Evolutionary conservation across 64 coral and sea anemone species (phyloP).

Genomic region (Porites lutea): DNA sequence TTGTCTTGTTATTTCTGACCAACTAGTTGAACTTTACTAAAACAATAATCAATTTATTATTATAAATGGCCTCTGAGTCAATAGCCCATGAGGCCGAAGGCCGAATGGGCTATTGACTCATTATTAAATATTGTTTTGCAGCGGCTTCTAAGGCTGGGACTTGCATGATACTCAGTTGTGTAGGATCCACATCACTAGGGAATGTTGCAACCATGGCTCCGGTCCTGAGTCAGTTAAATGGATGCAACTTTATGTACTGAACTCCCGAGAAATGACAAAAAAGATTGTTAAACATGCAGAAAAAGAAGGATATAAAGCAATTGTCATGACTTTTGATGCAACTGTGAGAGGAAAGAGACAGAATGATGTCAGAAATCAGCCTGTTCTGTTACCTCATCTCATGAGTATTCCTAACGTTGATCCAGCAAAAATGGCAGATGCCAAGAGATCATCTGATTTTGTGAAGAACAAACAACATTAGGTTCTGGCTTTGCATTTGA

Average conservation of each 20-base stretch:
- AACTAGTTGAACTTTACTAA: no score
- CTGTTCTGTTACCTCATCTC: background rate
- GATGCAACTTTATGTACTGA: conserved; percentile 62
- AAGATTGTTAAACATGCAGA: conserved; percentile 59
- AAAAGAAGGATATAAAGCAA: conserved; percentile 72
- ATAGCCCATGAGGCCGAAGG: no score
- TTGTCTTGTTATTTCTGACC: no score
- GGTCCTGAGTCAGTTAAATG: conserved; percentile 55
- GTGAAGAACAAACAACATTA: background rate
- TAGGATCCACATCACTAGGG: conserved; percentile 46
- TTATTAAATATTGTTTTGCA: conserved; percentile 9
- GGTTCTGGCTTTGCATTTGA: background rate
- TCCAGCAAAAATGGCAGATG: background rate
- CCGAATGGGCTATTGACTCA: no score
- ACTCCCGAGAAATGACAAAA: conserved; percentile 18
- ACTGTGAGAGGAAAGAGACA: conserved; percentile 26
- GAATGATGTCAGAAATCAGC: conserved; percentile 14
- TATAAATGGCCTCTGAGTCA: no score
- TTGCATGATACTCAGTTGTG: conserved; percentile 62
- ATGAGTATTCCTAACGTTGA: background rate
- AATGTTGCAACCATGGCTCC: conserved; percentile 62
- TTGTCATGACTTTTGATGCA: conserved; percentile 73
- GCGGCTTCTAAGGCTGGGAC: conserved; percentile 40
- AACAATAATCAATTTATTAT: no score
- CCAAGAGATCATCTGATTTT: background rate